Evolutionary conservation across 2,113 vertebrate genomes (phyloP), one percentile per base, ranked within the genome.

Genomic region (Cephalopterus ornatus): DNA sequence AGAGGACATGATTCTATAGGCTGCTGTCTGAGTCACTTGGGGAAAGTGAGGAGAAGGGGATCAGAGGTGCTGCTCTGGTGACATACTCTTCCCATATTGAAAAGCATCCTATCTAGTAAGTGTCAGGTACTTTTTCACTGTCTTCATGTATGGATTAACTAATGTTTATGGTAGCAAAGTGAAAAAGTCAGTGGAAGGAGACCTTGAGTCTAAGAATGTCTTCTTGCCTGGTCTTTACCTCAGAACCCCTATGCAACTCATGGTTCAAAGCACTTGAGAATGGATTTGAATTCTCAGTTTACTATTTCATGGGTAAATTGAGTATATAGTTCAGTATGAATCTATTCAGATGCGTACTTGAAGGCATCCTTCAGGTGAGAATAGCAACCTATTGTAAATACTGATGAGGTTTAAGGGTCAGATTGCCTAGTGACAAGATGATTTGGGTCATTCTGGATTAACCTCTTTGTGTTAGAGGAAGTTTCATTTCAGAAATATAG

Each of bases 161-260:
- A 74, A 63, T 20, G 11, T 53, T 73, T 53, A n/a, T n/a, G 14
- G n/a, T 37, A 56, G 19, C 20, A 65, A 88, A 65, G 19, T 37
- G 30, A 74, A 88, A 88, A 84, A 42, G n/a, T 79, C 16, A 52
- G 7, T 47, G 19, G 32, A 70, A 68, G 27, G 20, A 77, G 59
- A 59, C 37, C 11, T 39, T 52, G 46, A 77, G 76, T 65, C 27
- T 0, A 0, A 76, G 61, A 92, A 41, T 1, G 0, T 14, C 3
- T 44, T 50, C 47, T 47, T 85, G 17, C 13, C 42, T 67, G 9
- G 2, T 56, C 22, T 67, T 72, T 56, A 22, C 63, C 75, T 63
- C 30, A 55, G 37, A 82, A 67, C 19, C 4, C 33, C 24, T 91
- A 16, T 61, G 62, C 39, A 32, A 42, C 6, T 39, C 39, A 21